phyloP scores from a whole-genome alignment of 2,113 vertebrate species.

The Hepsetus odoe region DNA sequence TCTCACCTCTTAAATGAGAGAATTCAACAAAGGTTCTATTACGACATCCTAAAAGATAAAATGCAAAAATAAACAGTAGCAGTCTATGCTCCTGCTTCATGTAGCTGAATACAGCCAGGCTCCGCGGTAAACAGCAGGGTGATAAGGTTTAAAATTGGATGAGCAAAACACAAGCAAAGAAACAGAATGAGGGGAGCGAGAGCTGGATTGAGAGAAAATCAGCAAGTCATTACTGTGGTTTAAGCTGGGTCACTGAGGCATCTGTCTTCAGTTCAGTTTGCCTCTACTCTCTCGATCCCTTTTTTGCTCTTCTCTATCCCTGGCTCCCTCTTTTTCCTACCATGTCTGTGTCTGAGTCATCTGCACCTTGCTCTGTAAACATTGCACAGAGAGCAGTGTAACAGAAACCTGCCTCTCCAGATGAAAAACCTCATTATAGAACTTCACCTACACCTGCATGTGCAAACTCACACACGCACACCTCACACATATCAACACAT shows the following conservation, averaged over 20 bases:
- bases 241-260: background rate
- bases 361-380: conserved; percentile 4
- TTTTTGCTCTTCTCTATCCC: background rate
- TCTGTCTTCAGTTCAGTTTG: background rate
- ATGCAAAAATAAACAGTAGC: background rate
- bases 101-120: background rate
- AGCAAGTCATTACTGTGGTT: background rate
- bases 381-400: conserved; percentile 19
- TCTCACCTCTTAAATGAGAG: no score
- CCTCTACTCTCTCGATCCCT: background rate
- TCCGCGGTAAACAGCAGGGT: background rate
- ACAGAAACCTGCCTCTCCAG: conserved; percentile 7
- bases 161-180: background rate
- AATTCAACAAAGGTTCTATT: no score
- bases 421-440: conserved; percentile 32
- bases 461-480: background rate
- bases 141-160: background rate
- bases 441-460: background rate
- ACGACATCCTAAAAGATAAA: background rate
- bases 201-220: background rate
- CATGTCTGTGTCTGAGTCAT: conserved; percentile 15
- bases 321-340: background rate
- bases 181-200: background rate
- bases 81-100: background rate
- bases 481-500: background rate